A percentile compares a stretch with the other conserved stretches of the same genome.
These are phyloP conservation scores for Epizoanthus stellaris DNA, from an alignment of 92 coral and sea anemone species.

Conservation along the genomic window DNA sequence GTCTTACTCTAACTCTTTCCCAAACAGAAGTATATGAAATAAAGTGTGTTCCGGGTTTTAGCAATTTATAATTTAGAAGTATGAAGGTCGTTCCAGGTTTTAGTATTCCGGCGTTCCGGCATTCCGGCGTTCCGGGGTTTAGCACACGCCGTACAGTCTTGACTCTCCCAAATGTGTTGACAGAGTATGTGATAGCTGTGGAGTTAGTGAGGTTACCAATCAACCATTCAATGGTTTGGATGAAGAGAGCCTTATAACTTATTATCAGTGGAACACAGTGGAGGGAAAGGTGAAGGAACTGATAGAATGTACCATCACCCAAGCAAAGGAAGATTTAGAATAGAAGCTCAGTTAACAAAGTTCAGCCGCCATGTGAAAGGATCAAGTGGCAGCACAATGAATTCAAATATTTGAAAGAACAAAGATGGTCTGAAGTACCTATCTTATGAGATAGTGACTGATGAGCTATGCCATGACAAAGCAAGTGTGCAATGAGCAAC, in stretches of 20 bases:
- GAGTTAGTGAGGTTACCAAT: conserved; percentile 31
- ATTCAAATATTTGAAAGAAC: conserved; percentile 9
- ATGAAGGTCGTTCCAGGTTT: too few species aligned
- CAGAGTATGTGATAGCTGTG: conserved; percentile 58
- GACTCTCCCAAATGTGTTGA: conserved; percentile 58
- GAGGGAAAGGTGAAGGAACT: conserved; percentile 60
- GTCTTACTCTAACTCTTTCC: too few species aligned
- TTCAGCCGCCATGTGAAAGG: conserved; percentile 46
- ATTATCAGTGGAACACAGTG: conserved; percentile 67
- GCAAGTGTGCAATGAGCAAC: conserved; percentile 39
- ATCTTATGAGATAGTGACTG: conserved; percentile 17
- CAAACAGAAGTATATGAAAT: too few species aligned
- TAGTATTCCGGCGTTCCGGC: too few species aligned
- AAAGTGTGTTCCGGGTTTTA: too few species aligned
- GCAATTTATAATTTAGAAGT: too few species aligned
- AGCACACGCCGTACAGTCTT: too few species aligned
- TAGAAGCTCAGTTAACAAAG: conserved; percentile 39
- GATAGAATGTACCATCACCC: conserved; percentile 42
- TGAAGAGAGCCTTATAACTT: conserved; percentile 34
- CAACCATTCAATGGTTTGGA: conserved; percentile 13
- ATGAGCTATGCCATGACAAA: conserved; percentile 29
- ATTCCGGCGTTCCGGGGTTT: too few species aligned
- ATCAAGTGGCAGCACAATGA: conserved; percentile 48
- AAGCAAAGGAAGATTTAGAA: conserved; percentile 50
- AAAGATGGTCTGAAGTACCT: conserved; percentile 3